Evolutionary conservation across 2,113 vertebrate species (phyloP).

Genomic region (Gallinago paraguaiae): DNA sequence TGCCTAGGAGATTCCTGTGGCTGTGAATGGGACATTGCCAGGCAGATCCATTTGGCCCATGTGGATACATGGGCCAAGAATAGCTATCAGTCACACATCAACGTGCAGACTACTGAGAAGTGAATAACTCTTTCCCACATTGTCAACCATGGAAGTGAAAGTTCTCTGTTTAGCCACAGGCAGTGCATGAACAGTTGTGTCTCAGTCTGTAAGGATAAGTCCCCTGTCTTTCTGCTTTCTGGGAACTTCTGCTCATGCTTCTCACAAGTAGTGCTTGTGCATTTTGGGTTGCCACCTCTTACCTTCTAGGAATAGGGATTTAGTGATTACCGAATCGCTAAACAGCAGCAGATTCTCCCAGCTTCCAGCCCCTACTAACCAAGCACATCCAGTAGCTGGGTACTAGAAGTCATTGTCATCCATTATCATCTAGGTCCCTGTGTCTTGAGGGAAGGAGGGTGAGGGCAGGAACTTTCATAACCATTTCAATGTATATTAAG

Average conservation of each 20-base stretch:
- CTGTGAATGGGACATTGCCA: not conserved
- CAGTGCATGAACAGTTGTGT: not conserved
- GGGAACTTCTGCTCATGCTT: not conserved
- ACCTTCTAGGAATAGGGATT: accelerated
- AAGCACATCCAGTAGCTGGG: not conserved
- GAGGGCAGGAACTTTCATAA: not conserved
- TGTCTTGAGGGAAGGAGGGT: not conserved
- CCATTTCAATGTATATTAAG: not conserved
- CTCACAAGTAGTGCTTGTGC: not conserved
- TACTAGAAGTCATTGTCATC: not conserved
- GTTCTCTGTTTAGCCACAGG: not conserved
- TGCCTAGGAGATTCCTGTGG: not conserved
- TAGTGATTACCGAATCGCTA: not conserved
- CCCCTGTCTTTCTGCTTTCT: not conserved
- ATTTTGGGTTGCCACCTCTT: not conserved
- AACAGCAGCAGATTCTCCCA: not conserved
- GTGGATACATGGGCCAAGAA: not conserved
- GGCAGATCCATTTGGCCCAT: not conserved
- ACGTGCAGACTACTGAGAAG: not conserved
- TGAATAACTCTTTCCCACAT: not conserved
- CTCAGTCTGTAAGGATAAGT: not conserved
- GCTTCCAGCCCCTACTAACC: not conserved
- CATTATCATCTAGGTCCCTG: not conserved
- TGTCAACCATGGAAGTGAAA: not conserved
- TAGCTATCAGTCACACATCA: not conserved